Evolutionary conservation across 2,888 invertebrate species (phyloP).

Genomic region (Stenichneumon culpator): DNA sequence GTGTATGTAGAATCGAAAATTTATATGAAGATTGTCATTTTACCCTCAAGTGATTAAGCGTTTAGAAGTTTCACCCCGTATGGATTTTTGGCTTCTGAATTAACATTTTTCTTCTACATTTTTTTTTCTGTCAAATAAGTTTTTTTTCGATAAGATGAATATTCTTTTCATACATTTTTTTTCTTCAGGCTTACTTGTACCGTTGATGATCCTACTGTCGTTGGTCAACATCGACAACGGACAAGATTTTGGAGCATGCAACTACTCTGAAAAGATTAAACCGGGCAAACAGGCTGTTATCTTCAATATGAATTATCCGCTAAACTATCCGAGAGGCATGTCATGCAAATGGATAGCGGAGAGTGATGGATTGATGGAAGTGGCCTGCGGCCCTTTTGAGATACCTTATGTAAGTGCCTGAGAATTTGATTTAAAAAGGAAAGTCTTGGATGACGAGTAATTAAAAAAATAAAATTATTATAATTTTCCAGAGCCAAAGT

Average conservation of each 20-base stretch:
- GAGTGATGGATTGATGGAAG: constrained; percentile 79
- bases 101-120: no score
- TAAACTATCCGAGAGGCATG: constrained; percentile 81
- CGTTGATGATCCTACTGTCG: constrained; percentile 78
- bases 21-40: not conserved
- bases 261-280: constrained; percentile 83
- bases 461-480: not conserved
- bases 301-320: constrained; percentile 86
- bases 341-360: constrained; percentile 87
- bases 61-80: not conserved
- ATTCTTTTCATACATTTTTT: not conserved
- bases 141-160: not conserved
- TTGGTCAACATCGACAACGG: constrained; percentile 77
- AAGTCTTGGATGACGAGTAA: not conserved
- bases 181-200: constrained; percentile 62
- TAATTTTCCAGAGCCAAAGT: constrained; percentile 82
- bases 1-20: no score
- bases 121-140: no score
- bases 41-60: not conserved
- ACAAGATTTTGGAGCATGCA: constrained; percentile 84
- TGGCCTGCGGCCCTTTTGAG: constrained; percentile 85
- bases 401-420: constrained; percentile 85
- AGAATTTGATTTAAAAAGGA: not conserved
- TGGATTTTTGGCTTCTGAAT: no score
- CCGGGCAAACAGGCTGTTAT: constrained; percentile 84